A percentile compares a stretch with the other conserved stretches of the same genome.
phyloP scores from a whole-genome alignment of 1,140 invertebrate genomes.

The Oncopodura yosiiana region DNA sequence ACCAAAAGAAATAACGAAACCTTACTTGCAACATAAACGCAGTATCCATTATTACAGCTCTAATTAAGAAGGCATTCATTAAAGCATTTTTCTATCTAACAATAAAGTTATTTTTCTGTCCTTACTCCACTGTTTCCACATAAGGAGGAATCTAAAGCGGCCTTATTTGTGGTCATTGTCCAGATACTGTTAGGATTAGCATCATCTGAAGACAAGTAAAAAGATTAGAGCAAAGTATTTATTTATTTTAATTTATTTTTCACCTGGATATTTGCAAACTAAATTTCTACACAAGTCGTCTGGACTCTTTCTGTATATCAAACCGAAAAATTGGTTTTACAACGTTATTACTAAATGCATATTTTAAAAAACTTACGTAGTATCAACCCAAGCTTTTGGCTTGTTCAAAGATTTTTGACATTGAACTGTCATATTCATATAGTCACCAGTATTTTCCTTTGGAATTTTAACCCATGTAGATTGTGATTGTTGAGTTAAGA shows the following conservation, averaged over 20 bases:
- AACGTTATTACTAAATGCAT: no score
- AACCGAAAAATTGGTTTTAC: no score
- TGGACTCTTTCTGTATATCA: no score
- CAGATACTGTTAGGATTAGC: no score
- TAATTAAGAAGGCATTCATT: no score
- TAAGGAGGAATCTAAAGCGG: constrained; percentile 1
- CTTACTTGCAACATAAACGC: neutral
- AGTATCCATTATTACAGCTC: constrained; percentile 1
- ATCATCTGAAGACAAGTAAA: no score
- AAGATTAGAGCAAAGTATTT: no score
- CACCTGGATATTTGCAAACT: no score
- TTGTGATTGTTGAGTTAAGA: neutral
- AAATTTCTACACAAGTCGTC: neutral
- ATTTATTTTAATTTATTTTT: no score
- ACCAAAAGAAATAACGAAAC: neutral
- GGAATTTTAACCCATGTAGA: neutral
- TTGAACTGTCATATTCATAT: constrained; percentile 6
- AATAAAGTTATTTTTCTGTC: no score
- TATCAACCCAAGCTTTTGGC: neutral
- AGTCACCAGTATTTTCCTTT: constrained; percentile 11
- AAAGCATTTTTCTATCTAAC: no score
- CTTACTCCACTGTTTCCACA: constrained; percentile 8
- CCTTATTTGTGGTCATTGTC: neutral
- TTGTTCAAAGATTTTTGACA: constrained; percentile 3
- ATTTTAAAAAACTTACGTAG: constrained; percentile 4